Evolutionary conservation across 2,888 invertebrate species (phyloP), one percentile per base, ranked within the genome.

Genomic region (Eupithecia abbreviata): DNA sequence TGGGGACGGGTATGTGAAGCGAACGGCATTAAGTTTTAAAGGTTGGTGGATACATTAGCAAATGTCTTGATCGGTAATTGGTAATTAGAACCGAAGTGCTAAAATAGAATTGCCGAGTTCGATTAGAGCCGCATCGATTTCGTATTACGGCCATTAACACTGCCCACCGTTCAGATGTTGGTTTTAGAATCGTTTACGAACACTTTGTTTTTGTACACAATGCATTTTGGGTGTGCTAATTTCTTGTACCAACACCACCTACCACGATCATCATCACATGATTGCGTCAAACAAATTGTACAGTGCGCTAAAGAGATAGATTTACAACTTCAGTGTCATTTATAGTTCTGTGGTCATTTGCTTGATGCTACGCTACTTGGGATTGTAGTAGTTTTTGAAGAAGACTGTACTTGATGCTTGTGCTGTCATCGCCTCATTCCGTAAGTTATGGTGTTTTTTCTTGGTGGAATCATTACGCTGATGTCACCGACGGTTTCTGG

Each of bases 51-150:
- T 79, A 79, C 80, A 81, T 82, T 84, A 82, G 80, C 79, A 82
- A 87, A 88, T 88, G 85, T 87, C 84, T 89, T 85, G 86, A 88
- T 88, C 84, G 87, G 88, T 91, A 90, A 91, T 93, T 91, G 90
- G 88, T 90, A 85, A 91, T 93, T 93, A 93, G 91, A 90, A 90
- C 85, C 86, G 87, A 91, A 85, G 90, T 92, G 93, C 92, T 93
- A 92, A 93, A 92, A 93, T 89, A 83, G 84, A 90, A 87, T 90
- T 85, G 86, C 88, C 83, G 87, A 83, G 82, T 85, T 90, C 90
- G 89, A 91, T 92, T 91, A 92, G 90, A 90, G 86, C 89, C 84
- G 84, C 86, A 89, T 90, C 89, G 90, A 91, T 90, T 90, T 89
- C 87, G 89, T 86, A 88, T 86, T 87, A 87, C 85, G 84, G 90